A percentile compares a stretch with the other conserved stretches of the same genome.
These are phyloP conservation scores for Hemicordylus capensis DNA, from an alignment of 2,113 vertebrate genomes.

Conservation along the genomic window DNA sequence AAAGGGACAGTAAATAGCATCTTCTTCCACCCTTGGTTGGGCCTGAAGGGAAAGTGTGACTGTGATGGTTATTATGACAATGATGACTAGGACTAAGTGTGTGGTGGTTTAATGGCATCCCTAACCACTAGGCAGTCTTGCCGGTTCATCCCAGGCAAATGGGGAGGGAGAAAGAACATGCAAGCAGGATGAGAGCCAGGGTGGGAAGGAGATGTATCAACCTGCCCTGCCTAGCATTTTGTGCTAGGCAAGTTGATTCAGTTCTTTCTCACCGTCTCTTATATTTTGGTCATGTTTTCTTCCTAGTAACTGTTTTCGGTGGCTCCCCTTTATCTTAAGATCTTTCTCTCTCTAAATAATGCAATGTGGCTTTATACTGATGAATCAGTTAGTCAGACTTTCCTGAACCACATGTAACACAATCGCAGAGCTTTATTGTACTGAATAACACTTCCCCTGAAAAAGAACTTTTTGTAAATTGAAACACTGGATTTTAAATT, in stretches of 20 bases:
- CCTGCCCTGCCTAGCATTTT: neutral
- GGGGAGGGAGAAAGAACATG: neutral
- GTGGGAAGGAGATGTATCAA: neutral
- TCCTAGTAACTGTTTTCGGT: neutral
- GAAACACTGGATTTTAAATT: too few species aligned
- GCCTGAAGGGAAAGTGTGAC: too few species aligned
- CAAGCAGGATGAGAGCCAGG: neutral
- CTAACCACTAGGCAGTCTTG: neutral
- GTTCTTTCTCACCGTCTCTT: neutral
- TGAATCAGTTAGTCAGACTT: neutral
- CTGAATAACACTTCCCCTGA: neutral
- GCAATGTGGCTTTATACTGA: neutral
- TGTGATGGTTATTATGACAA: too few species aligned
- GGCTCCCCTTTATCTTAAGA: neutral
- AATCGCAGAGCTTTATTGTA: neutral
- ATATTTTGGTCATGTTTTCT: neutral
- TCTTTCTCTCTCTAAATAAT: too few species aligned
- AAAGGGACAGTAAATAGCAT: too few species aligned
- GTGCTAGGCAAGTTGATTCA: neutral
- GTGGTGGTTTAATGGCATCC: too few species aligned
- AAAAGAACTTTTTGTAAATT: neutral
- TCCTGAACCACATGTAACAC: neutral
- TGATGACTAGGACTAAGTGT: too few species aligned
- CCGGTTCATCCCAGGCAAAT: neutral
- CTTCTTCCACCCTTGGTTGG: too few species aligned